Evolutionary conservation across 2,797 vertebrate genomes (phyloP), one percentile per base, ranked within the genome.

Genomic region (Clarias laeviceps): DNA sequence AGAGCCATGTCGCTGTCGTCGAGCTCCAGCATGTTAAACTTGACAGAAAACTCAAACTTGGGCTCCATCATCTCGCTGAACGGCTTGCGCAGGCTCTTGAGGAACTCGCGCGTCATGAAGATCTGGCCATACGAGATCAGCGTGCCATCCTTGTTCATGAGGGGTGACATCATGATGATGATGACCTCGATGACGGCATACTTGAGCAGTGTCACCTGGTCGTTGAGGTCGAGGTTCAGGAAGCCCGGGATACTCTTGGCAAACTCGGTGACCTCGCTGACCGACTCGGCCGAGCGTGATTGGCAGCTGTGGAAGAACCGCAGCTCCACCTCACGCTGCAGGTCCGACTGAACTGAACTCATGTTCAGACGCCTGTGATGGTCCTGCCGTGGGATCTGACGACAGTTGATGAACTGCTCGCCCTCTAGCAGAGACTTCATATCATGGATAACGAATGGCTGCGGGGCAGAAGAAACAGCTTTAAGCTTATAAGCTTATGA

Each of bases 71-170:
- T 97, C 92, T 98, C 96, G 92, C 96, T 92, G 89, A 98, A 99
- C 83, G 98, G 98, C 93, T 97, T 98, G 76, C 98, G 95, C 87
- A 99, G 95, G 90, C 98, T 99, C 94, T 99, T 99, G 89, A 99
- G 95, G 91, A 99, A 99, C 91, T 99, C 98, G 59, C 98, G 94
- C 0, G 98, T 99, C 97, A 99, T 99, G 95, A 99, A 99, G 83
- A 98, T 97, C 92, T 99, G 97, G 86, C 98, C 98, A 0, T 99
- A 97, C 1, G 97, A 97, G 87, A 99, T 96, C 84, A 99, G 96
- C 64, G 98, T 97, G 59, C 98, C 98, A 2, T 99, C 98, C 89
- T 99, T 99, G 93, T 99, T 99, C 98, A 99, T 99, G 90, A 99
- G 94, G 0, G 98, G 98, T 0, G 98, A 94, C 96, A 98, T 96